Evolutionary conservation across 2,888 invertebrate species (phyloP).

Genomic region (Agrotis segetum): DNA sequence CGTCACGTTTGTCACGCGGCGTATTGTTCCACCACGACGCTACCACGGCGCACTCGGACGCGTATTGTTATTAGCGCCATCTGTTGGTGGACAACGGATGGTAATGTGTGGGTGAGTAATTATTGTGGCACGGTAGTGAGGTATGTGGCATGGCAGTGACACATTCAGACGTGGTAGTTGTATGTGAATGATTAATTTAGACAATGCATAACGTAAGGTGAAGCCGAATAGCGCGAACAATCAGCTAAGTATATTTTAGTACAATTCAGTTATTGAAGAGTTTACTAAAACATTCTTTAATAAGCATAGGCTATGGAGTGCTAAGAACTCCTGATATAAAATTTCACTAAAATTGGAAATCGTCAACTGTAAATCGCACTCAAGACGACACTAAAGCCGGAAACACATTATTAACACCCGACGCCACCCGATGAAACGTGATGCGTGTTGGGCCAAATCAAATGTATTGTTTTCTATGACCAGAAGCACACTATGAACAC

Average conservation of each 20-base stretch:
- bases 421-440: no score
- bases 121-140: slow-evolving; percentile 10
- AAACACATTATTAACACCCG: no score
- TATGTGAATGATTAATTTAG: not conserved
- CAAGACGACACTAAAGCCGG: no score
- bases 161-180: not conserved
- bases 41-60: slow-evolving; percentile 34
- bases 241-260: not conserved
- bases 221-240: not conserved
- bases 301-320: no score
- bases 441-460: no score
- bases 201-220: no score
- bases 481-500: no score
- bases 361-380: no score
- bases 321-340: not conserved
- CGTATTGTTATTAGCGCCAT: slow-evolving; percentile 48
- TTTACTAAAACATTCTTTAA: no score
- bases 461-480: no score
- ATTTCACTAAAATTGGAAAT: no score
- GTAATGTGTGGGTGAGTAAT: slow-evolving; percentile 37
- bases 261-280: not conserved
- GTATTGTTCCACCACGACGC: slow-evolving; percentile 38
- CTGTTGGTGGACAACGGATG: slow-evolving; percentile 38
- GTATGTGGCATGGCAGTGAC: not conserved
- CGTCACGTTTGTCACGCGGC: slow-evolving; percentile 14